phyloP scores from a whole-genome alignment of 1,140 invertebrate genomes.

The Drosophila orosa region DNA sequence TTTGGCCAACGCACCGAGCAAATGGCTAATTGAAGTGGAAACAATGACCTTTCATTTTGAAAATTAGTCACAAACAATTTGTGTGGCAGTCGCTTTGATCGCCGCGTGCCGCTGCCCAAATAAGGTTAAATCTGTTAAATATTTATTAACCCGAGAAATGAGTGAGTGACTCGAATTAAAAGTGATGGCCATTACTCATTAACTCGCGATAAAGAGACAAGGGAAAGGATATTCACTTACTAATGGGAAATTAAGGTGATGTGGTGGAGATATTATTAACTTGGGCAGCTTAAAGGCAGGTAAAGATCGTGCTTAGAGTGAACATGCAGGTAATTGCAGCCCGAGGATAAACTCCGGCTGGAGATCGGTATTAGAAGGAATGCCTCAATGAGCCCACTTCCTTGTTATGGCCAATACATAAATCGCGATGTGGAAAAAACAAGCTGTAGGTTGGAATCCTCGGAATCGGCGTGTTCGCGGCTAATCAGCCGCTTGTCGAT shows the following conservation, averaged over 20 bases:
- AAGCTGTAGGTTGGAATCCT: conserved; percentile 5
- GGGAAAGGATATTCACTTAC: not conserved
- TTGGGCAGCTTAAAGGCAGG: not conserved
- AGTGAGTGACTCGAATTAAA: conserved; percentile 23
- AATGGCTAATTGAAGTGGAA: conserved; percentile 80
- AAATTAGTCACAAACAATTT: conserved; percentile 78
- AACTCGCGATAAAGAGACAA: not conserved
- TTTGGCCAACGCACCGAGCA: conserved; percentile 26
- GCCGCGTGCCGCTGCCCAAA: conserved; percentile 36
- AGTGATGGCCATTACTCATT: conserved; percentile 1
- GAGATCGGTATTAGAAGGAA: conserved; percentile 9
- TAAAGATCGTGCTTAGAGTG: not conserved
- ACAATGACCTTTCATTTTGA: conserved; percentile 77
- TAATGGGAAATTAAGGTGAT: not conserved
- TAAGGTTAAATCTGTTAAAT: conserved; percentile 46
- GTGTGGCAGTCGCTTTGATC: conserved; percentile 36
- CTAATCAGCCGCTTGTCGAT: conserved; percentile 59
- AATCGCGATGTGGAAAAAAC: conserved; percentile 15
- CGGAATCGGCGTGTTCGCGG: conserved; percentile 23
- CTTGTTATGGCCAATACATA: conserved; percentile 15
- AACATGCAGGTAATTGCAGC: conserved; percentile 16
- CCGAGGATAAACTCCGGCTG: not conserved
- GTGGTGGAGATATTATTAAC: not conserved
- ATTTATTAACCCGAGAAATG: conserved; percentile 24
- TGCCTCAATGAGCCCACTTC: conserved; percentile 1